Conservation (phyloP, 2,888 invertebrate genomes). For the Meiosimyza platycephala region DNA sequence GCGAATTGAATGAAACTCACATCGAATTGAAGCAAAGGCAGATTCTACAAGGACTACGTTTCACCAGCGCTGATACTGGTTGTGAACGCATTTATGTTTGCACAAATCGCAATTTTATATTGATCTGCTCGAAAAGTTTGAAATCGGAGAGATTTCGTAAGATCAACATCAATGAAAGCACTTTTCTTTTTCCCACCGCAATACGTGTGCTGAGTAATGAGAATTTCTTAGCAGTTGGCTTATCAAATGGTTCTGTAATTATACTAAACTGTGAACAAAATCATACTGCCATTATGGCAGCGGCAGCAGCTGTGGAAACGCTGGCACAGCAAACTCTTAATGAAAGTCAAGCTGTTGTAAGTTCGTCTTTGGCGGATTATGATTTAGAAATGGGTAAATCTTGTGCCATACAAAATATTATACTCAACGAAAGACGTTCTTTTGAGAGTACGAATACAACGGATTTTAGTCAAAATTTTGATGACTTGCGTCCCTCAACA, state of each 20-base stretch:
- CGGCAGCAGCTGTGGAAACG: not conserved
- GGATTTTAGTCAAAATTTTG: conserved; percentile 15
- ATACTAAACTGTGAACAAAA: conserved; percentile 60
- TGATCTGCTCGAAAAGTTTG: conserved; percentile 61
- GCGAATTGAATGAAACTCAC: conserved; percentile 59
- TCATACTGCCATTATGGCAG: not conserved
- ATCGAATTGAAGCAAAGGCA: conserved; percentile 44
- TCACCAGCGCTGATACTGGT: conserved; percentile 61
- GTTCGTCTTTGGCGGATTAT: conserved; percentile 21
- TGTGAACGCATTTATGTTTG: conserved; percentile 61
- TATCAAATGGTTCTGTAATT: conserved; percentile 65
- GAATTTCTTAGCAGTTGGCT: conserved; percentile 59
- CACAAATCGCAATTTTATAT: conserved; percentile 63
- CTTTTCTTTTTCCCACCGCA: conserved; percentile 62
- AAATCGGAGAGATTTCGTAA: conserved; percentile 59
- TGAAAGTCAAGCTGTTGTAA: not conserved
- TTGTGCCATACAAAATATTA: conserved; percentile 66
- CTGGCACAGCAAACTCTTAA: conserved; percentile 26
- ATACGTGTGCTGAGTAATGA: conserved; percentile 61
- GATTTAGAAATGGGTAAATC: conserved; percentile 61
- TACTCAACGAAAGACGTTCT: conserved; percentile 60
- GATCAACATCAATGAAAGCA: conserved; percentile 59
- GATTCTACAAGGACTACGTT: conserved; percentile 58
- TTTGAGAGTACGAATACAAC: conserved; percentile 40
- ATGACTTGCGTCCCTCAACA: conserved; percentile 52